These are phyloP conservation scores for Pycnomerus fuliginosus DNA, from an alignment of 2,888 invertebrate species.

Conservation along the genomic window DNA sequence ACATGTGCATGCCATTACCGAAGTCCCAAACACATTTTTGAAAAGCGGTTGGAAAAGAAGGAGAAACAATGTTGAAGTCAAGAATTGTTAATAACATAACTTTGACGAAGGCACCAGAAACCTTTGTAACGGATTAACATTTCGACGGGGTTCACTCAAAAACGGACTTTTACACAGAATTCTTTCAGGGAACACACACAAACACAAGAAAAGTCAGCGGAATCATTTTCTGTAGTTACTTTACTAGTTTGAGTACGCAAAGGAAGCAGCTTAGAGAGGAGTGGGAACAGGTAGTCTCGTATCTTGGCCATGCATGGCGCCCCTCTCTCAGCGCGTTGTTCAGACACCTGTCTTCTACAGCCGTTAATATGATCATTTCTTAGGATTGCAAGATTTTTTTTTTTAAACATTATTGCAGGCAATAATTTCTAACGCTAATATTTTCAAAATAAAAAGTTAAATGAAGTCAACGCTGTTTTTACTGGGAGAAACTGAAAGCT, in stretches of 20 bases:
- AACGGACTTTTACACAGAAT: not conserved
- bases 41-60: conserved; percentile 29
- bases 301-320: conserved; percentile 35
- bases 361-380: conserved; percentile 11
- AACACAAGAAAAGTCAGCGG: conserved; percentile 27
- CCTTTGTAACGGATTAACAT: not conserved
- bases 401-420: no score
- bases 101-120: conserved; percentile 1
- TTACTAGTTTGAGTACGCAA: conserved; percentile 37
- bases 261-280: conserved; percentile 37
- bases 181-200: conserved; percentile 9
- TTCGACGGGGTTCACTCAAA: not conserved
- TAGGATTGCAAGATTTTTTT: not conserved
- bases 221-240: conserved; percentile 27
- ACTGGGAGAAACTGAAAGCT: no score
- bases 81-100: conserved; percentile 26
- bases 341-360: conserved; percentile 28
- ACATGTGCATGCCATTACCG: conserved; percentile 33
- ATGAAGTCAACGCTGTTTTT: no score
- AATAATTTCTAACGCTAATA: no score
- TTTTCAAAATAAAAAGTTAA: no score
- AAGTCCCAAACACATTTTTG: conserved; percentile 29
- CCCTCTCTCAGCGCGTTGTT: conserved; percentile 21
- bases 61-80: conserved; percentile 36
- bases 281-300: conserved; percentile 47